Evolutionary conservation across 1,140 invertebrate genomes (phyloP).

Genomic region (Agraylea sexmaculata): DNA sequence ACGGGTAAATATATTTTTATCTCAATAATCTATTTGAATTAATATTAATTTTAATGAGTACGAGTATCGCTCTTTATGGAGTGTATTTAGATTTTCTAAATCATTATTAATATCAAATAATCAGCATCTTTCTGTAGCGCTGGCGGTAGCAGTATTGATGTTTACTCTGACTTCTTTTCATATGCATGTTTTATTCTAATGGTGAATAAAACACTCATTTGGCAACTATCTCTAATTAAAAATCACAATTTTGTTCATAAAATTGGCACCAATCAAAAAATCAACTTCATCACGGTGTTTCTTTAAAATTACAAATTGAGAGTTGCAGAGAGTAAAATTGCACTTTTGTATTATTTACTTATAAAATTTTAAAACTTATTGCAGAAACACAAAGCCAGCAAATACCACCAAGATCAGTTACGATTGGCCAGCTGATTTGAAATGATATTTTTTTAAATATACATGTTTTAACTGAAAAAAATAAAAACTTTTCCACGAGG

Average conservation of each 20-base stretch:
- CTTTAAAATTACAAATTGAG: slow-evolving; percentile 1
- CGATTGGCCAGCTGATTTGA: slow-evolving; percentile 6
- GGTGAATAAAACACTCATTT: no score
- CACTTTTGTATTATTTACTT: not conserved
- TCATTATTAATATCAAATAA: no score
- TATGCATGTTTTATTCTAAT: not conserved
- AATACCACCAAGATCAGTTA: slow-evolving; percentile 18
- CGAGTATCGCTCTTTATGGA: no score
- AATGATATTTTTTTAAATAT: no score
- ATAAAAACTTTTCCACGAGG: no score
- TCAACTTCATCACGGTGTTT: not conserved
- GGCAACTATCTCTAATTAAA: not conserved
- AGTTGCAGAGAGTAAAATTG: not conserved
- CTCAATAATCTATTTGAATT: no score
- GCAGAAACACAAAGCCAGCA: slow-evolving; percentile 19
- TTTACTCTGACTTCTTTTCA: not conserved
- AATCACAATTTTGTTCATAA: not conserved
- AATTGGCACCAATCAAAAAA: not conserved
- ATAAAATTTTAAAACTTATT: slow-evolving; percentile 2
- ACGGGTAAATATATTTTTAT: slow-evolving; percentile 12
- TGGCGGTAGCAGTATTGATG: not conserved
- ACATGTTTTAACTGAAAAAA: no score
- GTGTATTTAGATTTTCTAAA: no score
- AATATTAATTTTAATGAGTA: no score
- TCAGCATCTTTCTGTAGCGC: no score